A percentile compares a stretch with the other conserved stretches of the same genome.
These are phyloP conservation scores for Mareca penelope DNA, from an alignment of 2,797 vertebrate genomes.

Conservation along the genomic window DNA sequence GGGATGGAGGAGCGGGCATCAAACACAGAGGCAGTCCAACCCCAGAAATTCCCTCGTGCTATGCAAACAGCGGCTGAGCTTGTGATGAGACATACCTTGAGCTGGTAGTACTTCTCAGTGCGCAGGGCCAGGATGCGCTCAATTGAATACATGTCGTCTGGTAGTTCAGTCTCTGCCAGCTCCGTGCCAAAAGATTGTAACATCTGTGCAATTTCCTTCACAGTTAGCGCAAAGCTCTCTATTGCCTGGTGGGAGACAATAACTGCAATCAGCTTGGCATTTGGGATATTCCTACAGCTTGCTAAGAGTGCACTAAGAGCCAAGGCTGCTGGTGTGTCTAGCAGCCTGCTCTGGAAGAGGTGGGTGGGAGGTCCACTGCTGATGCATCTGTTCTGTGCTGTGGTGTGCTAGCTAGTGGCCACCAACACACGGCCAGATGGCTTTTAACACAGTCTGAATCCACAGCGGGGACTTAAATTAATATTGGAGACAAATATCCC, in stretches of 20 bases:
- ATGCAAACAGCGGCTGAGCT: rapidly evolving
- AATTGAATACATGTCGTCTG: constrained; percentile 83
- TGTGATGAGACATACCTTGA: constrained; percentile 83
- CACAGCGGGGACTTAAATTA: not conserved
- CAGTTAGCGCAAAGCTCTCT: constrained; percentile 94
- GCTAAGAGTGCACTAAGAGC: rapidly evolving
- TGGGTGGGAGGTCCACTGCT: not conserved
- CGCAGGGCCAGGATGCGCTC: constrained; percentile 87
- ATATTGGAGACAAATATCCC: not conserved
- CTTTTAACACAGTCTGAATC: not conserved
- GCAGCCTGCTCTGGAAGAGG: not conserved
- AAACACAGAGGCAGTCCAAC: not conserved
- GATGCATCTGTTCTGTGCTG: not conserved
- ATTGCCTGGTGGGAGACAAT: constrained; percentile 85
- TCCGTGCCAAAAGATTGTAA: constrained; percentile 93
- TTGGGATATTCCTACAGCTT: not conserved
- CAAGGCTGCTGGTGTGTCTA: not conserved
- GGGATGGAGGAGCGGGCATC: not conserved
- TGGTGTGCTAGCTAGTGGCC: not conserved
- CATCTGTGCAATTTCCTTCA: constrained; percentile 97
- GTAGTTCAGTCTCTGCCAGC: constrained; percentile 89
- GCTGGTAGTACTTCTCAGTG: constrained; percentile 88
- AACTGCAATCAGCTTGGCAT: not conserved
- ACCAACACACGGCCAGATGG: not conserved
- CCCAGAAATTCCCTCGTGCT: not conserved